phyloP scores from a whole-genome alignment of 2,113 vertebrate species.

The Chiloscyllium plagiosum region DNA sequence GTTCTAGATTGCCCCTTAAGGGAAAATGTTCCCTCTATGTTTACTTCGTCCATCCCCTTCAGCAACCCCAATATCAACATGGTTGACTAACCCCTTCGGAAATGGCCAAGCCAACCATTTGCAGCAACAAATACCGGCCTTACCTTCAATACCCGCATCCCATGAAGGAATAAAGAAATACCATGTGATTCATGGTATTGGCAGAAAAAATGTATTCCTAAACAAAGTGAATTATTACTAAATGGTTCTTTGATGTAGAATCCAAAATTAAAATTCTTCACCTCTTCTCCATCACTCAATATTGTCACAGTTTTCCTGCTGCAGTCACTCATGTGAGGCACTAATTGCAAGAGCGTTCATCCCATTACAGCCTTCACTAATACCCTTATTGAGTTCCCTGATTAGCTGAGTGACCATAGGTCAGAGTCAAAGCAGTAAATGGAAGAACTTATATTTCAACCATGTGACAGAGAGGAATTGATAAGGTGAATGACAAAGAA shows the following conservation, averaged over 20 bases:
- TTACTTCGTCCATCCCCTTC: no score
- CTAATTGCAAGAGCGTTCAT: background rate
- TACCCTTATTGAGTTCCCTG: background rate
- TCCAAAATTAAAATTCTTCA: background rate
- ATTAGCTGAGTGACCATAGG: background rate
- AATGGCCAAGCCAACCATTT: no score
- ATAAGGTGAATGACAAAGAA: background rate
- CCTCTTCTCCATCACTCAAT: background rate
- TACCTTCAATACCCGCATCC: no score
- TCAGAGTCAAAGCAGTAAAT: background rate
- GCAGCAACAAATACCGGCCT: no score
- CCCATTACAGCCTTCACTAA: background rate
- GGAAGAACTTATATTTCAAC: background rate
- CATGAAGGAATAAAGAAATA: background rate
- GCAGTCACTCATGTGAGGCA: background rate
- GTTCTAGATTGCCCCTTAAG: no score
- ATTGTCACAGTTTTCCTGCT: background rate
- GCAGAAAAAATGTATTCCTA: background rate
- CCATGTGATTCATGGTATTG: background rate
- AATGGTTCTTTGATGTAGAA: background rate
- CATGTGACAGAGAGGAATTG: background rate
- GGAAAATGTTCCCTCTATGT: no score
- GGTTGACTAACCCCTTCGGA: no score
- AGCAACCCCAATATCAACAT: no score
- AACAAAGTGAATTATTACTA: background rate